These are phyloP conservation scores for Syndactyla subalaris DNA, from an alignment of 2,797 vertebrate genomes.

Conservation along the genomic window DNA sequence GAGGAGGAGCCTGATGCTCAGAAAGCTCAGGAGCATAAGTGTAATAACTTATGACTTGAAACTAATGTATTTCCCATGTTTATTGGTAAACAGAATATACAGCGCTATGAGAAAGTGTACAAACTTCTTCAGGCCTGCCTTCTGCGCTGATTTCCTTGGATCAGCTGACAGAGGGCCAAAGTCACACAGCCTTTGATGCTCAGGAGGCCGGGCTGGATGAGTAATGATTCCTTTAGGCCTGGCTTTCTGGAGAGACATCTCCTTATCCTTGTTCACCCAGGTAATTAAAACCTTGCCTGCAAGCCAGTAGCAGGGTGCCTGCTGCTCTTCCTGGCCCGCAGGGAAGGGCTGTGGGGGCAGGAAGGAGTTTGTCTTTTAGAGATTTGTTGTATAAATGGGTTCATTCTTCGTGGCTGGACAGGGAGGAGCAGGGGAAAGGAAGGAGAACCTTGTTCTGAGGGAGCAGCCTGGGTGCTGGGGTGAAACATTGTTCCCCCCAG, in stretches of 20 bases:
- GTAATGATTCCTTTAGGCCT: not conserved
- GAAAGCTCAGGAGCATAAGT: not conserved
- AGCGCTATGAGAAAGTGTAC: not conserved
- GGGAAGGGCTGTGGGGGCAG: not conserved
- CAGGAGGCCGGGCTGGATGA: not conserved
- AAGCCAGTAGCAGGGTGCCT: not conserved
- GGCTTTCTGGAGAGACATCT: not conserved
- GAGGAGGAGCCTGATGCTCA: not conserved
- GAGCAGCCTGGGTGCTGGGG: not conserved
- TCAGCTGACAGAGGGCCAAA: not conserved
- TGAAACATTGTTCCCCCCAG: not conserved
- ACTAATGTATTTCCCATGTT: rapidly evolving
- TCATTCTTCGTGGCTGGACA: not conserved
- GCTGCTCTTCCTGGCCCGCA: not conserved
- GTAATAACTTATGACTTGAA: not conserved
- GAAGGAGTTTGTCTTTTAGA: not conserved
- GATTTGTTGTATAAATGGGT: not conserved
- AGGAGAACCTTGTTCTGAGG: rapidly evolving
- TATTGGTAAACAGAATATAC: not conserved
- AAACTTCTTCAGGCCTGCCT: not conserved
- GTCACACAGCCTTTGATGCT: not conserved
- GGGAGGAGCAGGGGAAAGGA: not conserved
- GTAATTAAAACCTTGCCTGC: not conserved
- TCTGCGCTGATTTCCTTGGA: not conserved
- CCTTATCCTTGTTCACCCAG: not conserved